Evolutionary conservation across 2,797 vertebrate species (phyloP).

Genomic region (Lagorchestes hirsutus): DNA sequence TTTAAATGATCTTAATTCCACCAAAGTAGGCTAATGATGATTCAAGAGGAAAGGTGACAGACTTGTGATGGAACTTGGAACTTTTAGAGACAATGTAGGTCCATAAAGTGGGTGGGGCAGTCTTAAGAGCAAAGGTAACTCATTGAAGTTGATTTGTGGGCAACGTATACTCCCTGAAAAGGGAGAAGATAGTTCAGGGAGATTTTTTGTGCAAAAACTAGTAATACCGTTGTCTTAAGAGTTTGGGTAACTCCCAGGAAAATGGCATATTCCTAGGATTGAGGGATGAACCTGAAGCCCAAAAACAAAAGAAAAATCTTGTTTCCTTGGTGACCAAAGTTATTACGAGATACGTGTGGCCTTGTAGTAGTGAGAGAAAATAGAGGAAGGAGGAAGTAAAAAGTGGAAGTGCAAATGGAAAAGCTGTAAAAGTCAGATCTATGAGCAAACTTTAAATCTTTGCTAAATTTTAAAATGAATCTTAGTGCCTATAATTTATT

Average conservation of each 20-base stretch:
- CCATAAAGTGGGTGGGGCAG: not conserved
- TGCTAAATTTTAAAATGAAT: not conserved
- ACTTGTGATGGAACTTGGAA: conserved; percentile 21
- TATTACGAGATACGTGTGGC: not conserved
- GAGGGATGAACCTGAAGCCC: not conserved
- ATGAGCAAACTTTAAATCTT: not conserved
- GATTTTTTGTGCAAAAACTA: conserved; percentile 25
- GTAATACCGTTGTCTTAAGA: conserved; percentile 16
- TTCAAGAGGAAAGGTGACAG: conserved; percentile 15
- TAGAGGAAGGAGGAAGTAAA: not conserved
- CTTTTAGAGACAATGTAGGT: conserved; percentile 39
- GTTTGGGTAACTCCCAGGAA: not conserved
- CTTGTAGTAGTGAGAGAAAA: not conserved
- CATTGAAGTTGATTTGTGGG: not conserved
- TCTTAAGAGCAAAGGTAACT: not conserved
- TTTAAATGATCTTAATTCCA: not conserved
- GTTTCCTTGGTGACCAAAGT: not conserved
- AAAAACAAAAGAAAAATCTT: not conserved
- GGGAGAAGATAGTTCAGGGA: conserved; percentile 18
- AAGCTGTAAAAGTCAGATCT: not conserved
- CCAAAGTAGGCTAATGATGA: not conserved
- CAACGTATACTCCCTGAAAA: not conserved
- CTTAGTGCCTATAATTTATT: not conserved
- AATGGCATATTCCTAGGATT: not conserved
- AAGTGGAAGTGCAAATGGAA: not conserved